Base-by-base conservation (phyloP, 2,113 vertebrate genomes). In the Empidonax alnorum region DNA sequence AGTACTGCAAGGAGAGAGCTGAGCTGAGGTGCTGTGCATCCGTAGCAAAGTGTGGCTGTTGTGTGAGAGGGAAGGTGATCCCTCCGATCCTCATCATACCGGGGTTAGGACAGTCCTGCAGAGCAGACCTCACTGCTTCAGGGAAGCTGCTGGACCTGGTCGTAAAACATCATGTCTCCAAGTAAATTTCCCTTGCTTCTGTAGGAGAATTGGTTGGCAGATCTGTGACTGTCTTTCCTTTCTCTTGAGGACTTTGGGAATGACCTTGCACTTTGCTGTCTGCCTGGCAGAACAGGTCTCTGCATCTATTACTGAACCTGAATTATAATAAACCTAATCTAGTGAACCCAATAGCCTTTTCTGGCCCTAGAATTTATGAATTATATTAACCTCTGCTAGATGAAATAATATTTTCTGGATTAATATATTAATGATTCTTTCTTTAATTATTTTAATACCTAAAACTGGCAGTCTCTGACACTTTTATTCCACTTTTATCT, bases 371-470 rank as follows among this genome's bases (percentile, higher is more conserved):
- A 94, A 78, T 61, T 25, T 63, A 46, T 92, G 65, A 91, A 75
- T 72, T 53, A 7, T 76, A 72, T 95, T 93, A 90, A 89, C 56
- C 53, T 89, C 58, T 67, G 53, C 27, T 63, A 76, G 71, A 74
- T 79, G 63, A 66, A 93, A 91, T 93, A 93, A 74, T 50, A 61
- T 56, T 78, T 89, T 93, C 44, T 73, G 72, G 65, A 71, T 20
- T 92, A 84, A 94, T 56, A 77, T 68, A 15, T 44, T 90, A 84
- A 94, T 94, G 25, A 88, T 80, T 93, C 67, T 84, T 96, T 92
- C 73, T 72, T 86, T 81, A 93, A 94, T 84, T 86, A 93, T 90
- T 93, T 93, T 82, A 95, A 81, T 92, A 90, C 6, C 39, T 87
- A 58, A 84, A 96, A 12, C 37, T 56, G 47, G 7, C 10, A 18